These are phyloP conservation scores for Ophion obscuratus DNA, from an alignment of 2,888 invertebrate species.

Conservation along the genomic window DNA sequence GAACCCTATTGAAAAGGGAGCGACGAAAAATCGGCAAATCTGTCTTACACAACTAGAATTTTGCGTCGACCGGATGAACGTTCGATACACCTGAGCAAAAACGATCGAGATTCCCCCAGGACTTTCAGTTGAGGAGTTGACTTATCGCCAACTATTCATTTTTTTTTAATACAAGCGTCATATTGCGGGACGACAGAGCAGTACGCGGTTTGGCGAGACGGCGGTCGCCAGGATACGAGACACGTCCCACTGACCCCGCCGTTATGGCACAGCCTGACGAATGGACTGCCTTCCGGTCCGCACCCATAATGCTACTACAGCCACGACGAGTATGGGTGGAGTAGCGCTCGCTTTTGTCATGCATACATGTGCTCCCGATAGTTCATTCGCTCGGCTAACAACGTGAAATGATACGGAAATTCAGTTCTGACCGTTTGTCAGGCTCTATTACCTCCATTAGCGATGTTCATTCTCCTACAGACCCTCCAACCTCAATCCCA, in stretches of 20 bases:
- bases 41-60: constrained; percentile 42
- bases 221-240: constrained; percentile 47
- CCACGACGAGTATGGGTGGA: constrained; percentile 56
- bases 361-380: constrained; percentile 10
- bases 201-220: constrained; percentile 49
- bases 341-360: constrained; percentile 34
- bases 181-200: constrained; percentile 21
- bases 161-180: constrained; percentile 7
- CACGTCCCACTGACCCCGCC: constrained; percentile 65
- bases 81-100: constrained; percentile 24
- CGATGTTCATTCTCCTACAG: constrained; percentile 56
- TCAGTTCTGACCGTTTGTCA: constrained; percentile 67
- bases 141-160: background rate
- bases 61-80: constrained; percentile 21
- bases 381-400: constrained; percentile 63
- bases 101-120: constrained; percentile 19
- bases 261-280: constrained; percentile 54
- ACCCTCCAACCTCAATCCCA: constrained; percentile 26
- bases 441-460: constrained; percentile 67
- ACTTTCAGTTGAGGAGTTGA: constrained; percentile 10
- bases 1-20: constrained; percentile 36
- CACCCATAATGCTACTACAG: constrained; percentile 60
- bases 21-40: constrained; percentile 51
- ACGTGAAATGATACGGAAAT: constrained; percentile 73
- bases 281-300: constrained; percentile 66